phyloP scores from a whole-genome alignment of 2,888 invertebrate genomes.

The Melikaiella ostensackeni region DNA sequence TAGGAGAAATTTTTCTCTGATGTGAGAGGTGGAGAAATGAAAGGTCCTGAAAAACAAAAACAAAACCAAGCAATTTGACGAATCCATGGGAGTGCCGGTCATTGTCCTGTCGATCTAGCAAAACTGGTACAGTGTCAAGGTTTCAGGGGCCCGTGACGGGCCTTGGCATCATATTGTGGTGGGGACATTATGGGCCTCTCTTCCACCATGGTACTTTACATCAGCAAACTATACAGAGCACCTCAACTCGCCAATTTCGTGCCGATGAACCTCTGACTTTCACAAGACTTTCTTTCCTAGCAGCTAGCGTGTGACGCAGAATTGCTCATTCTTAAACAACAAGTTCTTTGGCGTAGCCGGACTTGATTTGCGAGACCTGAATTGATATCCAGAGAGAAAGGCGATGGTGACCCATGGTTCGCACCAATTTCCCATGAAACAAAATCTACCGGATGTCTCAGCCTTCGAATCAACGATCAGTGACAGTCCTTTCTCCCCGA shows the following conservation, averaged over 20 bases:
- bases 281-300: constrained; percentile 63
- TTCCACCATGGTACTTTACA: neutral
- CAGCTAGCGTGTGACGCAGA: constrained; percentile 14
- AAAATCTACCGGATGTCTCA: constrained; percentile 54
- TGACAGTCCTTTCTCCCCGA: constrained; percentile 26
- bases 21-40: neutral
- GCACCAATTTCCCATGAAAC: constrained; percentile 51
- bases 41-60: neutral
- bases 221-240: constrained; percentile 14
- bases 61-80: neutral
- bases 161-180: constrained; percentile 11
- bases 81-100: constrained; percentile 34
- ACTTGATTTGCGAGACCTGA: constrained; percentile 47
- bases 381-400: constrained; percentile 71
- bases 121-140: constrained; percentile 75
- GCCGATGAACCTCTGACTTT: constrained; percentile 56
- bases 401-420: constrained; percentile 58
- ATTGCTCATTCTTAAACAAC: constrained; percentile 11
- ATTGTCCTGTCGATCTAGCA: constrained; percentile 47
- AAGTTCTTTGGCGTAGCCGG: constrained; percentile 43
- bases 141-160: constrained; percentile 46
- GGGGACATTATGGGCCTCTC: neutral
- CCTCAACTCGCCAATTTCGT: neutral
- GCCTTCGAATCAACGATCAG: constrained; percentile 41
- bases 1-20: neutral